Percentiles rank a stretch among this genome's conserved stretches.
Conservation (phyloP, 1,140 invertebrate species). For the Apocrypta bakeri region DNA sequence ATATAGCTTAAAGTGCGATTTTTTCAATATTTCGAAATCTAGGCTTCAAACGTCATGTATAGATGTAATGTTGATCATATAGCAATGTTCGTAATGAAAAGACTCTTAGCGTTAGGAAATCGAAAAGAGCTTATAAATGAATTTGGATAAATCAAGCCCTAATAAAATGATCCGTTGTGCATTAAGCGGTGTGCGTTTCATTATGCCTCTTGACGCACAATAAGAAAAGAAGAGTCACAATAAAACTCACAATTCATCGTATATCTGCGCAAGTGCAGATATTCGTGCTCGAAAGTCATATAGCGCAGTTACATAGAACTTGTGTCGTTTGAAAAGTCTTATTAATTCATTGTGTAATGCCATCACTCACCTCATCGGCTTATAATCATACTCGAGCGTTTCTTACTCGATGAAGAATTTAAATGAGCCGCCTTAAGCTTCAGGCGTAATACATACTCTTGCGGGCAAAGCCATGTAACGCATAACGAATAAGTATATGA, state of each 20-base stretch:
- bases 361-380: background rate
- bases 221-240: no score
- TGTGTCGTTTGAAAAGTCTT: background rate
- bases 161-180: background rate
- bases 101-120: background rate
- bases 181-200: no score
- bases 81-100: no score
- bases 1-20: no score
- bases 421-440: background rate
- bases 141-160: background rate
- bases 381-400: background rate
- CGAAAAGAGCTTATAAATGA: background rate
- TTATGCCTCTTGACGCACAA: background rate
- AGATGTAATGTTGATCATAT: no score
- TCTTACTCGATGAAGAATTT: background rate
- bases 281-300: background rate
- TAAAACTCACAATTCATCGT: background rate
- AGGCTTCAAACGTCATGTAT: no score
- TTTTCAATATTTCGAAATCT: no score
- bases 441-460: background rate
- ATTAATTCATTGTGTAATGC: constrained; percentile 14
- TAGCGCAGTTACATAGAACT: background rate
- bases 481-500: no score
- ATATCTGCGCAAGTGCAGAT: background rate
- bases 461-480: no score